phyloP scores from a whole-genome alignment of 2,113 vertebrate species.

The Capra hircus region DNA sequence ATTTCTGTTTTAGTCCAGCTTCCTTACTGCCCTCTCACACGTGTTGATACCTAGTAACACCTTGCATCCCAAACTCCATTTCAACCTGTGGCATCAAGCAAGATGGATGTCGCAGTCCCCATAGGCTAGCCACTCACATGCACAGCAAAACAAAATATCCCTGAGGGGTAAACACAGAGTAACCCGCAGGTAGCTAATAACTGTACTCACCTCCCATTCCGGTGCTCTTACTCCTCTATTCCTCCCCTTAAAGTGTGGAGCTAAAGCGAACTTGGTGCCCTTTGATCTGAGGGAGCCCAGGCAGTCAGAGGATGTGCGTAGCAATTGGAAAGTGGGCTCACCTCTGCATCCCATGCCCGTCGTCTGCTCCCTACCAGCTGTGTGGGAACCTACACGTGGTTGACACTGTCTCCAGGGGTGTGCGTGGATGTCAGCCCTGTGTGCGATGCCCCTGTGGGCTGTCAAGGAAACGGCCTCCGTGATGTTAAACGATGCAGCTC shows the following conservation, averaged over 20 bases:
- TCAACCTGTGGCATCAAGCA: not conserved
- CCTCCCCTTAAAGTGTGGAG: not conserved
- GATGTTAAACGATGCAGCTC: conserved; percentile 47
- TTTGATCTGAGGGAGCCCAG: not conserved
- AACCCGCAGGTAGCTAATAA: not conserved
- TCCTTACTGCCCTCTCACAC: not conserved
- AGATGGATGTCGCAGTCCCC: not conserved
- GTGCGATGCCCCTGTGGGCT: not conserved
- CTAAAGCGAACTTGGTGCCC: not conserved
- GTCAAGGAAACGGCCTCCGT: conserved; percentile 6
- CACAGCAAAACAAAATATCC: not conserved
- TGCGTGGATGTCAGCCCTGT: not conserved
- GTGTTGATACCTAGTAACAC: not conserved
- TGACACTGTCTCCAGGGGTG: not conserved
- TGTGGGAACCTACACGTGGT: not conserved
- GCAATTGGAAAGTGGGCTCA: not conserved
- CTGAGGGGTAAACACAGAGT: not conserved
- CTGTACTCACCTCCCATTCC: not conserved
- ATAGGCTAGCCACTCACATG: not conserved
- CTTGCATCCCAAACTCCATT: not conserved
- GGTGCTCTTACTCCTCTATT: not conserved
- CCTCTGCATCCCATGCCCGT: too few relatives aligned
- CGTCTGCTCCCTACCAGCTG: rapidly evolving
- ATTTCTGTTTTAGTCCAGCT: not conserved
- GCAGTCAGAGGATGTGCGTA: not conserved